phyloP scores from a whole-genome alignment of 1,140 invertebrate species.

The Zaprionus taronus region DNA sequence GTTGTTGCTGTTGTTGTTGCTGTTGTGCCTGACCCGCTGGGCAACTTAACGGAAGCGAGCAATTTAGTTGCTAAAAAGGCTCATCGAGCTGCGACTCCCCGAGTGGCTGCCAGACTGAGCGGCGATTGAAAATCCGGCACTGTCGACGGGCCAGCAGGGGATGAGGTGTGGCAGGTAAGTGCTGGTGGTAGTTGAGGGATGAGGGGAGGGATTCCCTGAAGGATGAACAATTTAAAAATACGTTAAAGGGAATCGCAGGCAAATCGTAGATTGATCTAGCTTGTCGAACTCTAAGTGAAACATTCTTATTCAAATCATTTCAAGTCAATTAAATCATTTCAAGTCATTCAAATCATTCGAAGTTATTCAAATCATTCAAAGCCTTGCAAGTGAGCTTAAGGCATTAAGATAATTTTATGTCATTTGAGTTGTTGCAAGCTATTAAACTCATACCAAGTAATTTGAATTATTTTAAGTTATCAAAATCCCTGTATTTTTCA shows the following conservation, averaged over 20 bases:
- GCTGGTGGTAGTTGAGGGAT: background rate
- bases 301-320: background rate
- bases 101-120: conserved; percentile 8
- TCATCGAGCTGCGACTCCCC: conserved; percentile 39
- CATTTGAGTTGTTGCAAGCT: too few relatives aligned
- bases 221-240: background rate
- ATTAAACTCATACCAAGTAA: too few relatives aligned
- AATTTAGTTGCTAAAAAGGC: conserved; percentile 82
- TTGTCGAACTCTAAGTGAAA: background rate
- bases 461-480: too few relatives aligned
- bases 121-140: conserved; percentile 30
- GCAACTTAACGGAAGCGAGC: conserved; percentile 79
- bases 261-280: background rate
- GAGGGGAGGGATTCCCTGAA: background rate
- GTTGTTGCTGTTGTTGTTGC: conserved; percentile 24
- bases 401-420: too few relatives aligned
- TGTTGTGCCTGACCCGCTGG: conserved; percentile 44
- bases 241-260: background rate
- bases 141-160: background rate
- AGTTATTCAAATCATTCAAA: background rate
- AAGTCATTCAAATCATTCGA: background rate
- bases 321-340: background rate
- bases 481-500: too few relatives aligned
- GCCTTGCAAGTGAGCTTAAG: too few relatives aligned
- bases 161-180: background rate